Evolutionary conservation across 2,797 vertebrate species (phyloP).

Genomic region (Alosa sapidissima): DNA sequence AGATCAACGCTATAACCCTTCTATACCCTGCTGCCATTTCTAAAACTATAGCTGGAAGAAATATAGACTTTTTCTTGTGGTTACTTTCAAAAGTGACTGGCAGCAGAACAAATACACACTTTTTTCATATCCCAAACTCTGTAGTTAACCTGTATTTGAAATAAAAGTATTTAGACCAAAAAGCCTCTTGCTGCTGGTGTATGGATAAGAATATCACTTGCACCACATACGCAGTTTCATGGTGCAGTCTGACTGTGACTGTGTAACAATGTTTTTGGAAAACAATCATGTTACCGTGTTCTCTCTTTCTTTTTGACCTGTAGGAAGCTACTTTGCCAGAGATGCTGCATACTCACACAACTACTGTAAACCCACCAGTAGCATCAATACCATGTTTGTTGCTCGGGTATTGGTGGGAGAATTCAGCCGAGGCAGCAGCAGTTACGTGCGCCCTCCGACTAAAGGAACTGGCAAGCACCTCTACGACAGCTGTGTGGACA

Average conservation of each 20-base stretch:
- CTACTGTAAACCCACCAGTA: slow-evolving; percentile 60
- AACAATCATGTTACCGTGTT: background rate
- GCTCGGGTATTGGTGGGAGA: slow-evolving; percentile 90
- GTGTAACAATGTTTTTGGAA: background rate
- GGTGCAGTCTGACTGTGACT: background rate
- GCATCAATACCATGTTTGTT: slow-evolving; percentile 80
- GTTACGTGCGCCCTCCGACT: slow-evolving; percentile 65
- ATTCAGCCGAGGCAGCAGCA: slow-evolving; percentile 68
- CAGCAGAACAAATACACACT: too few species aligned
- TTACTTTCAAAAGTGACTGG: too few species aligned
- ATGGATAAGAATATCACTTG: background rate
- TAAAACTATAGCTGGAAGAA: too few species aligned
- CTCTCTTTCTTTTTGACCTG: slow-evolving; percentile 9
- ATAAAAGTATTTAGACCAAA: background rate
- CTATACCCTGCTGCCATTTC: too few species aligned
- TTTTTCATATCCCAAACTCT: too few species aligned
- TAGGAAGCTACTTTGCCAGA: slow-evolving; percentile 93
- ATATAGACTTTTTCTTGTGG: background rate
- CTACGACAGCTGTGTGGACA: slow-evolving; percentile 89
- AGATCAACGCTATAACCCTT: too few species aligned
- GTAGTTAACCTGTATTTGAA: too few species aligned
- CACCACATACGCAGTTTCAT: background rate
- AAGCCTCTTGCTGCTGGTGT: background rate
- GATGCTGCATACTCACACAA: slow-evolving; percentile 85
- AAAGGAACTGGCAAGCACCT: slow-evolving; percentile 55